Conservation (phyloP, 2,113 vertebrate genomes). For the Benitochromis conjunctus region DNA sequence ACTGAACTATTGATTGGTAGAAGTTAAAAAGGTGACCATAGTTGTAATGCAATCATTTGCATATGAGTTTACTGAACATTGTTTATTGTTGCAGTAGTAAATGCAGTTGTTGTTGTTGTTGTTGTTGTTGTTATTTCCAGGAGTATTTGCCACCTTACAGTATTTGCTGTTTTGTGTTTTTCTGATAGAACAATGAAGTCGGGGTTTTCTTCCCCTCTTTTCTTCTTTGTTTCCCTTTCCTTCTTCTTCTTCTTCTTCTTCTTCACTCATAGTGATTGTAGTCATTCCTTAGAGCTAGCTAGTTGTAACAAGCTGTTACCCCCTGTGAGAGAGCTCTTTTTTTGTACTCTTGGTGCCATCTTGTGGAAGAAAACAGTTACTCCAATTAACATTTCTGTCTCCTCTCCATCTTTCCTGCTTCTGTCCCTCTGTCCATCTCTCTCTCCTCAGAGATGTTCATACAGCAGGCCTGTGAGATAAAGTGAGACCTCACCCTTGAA, state of each 20-base stretch:
- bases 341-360: conserved; percentile 17
- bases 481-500: conserved; percentile 10
- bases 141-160: background rate
- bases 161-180: background rate
- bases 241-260: too few species aligned
- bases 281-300: background rate
- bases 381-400: background rate
- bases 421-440: background rate
- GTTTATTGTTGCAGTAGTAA: background rate
- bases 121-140: background rate
- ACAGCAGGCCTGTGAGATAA: background rate
- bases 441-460: conserved; percentile 19
- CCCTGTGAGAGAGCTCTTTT: background rate
- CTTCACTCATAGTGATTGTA: background rate
- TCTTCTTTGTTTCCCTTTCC: too few species aligned
- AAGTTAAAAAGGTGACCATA: background rate
- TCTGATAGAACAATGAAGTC: background rate
- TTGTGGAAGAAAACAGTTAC: conserved; percentile 11
- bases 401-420: background rate
- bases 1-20: background rate
- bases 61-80: background rate
- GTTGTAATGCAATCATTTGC: background rate
- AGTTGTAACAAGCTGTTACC: background rate
- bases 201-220: background rate
- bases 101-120: background rate